A percentile compares a stretch with the other conserved stretches of the same genome.
Conservation (phyloP, 2,113 vertebrate genomes). For the Aramus guarauna region DNA sequence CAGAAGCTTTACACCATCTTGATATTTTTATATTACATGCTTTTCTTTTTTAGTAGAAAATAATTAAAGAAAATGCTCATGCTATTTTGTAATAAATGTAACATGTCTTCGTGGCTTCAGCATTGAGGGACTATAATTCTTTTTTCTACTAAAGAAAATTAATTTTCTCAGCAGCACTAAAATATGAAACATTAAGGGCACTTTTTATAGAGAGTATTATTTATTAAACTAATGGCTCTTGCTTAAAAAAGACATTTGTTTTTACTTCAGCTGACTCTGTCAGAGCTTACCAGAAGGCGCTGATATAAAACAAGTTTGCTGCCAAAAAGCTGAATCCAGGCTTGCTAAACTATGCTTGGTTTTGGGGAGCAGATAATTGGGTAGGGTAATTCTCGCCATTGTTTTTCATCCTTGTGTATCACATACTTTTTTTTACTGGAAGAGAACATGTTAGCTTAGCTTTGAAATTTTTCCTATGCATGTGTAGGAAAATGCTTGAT, state of each 20-base stretch:
- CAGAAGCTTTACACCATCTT: background rate
- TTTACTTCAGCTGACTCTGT: background rate
- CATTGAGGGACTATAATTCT: background rate
- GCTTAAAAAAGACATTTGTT: background rate
- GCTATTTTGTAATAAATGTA: background rate
- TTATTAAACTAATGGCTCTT: background rate
- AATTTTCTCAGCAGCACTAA: background rate
- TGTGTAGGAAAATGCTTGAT: background rate
- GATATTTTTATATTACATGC: background rate
- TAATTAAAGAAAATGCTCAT: background rate
- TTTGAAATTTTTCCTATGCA: background rate
- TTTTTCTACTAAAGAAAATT: background rate
- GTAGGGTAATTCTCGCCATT: background rate
- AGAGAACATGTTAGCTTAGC: background rate
- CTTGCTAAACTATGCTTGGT: background rate
- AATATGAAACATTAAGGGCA: background rate
- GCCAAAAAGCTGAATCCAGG: background rate
- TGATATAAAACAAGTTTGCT: background rate
- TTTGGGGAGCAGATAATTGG: background rate
- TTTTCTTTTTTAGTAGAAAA: background rate
- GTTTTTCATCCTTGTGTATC: background rate
- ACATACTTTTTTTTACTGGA: background rate
- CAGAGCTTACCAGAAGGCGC: background rate
- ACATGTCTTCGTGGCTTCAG: background rate
- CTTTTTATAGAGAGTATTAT: background rate